Evolutionary conservation across 2,888 invertebrate genomes (phyloP).

Genomic region (Byasa hedistus): DNA sequence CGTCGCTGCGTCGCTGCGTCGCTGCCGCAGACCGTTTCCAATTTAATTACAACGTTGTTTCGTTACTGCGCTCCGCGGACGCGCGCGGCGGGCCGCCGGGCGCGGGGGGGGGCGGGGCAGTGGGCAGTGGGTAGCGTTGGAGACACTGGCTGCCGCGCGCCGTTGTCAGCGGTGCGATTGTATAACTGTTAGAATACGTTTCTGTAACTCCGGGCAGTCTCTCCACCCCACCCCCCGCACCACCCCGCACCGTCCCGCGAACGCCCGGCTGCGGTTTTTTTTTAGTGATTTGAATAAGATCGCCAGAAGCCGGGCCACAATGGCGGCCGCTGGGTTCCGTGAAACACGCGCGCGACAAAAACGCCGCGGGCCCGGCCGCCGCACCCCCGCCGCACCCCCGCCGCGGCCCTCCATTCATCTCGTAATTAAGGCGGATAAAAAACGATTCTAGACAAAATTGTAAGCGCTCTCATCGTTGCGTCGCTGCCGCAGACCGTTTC

Average conservation of each 20-base stretch:
- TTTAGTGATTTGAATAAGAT: constrained; percentile 51
- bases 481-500: constrained; percentile 55
- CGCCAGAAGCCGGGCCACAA: constrained; percentile 30
- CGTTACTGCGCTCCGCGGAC: constrained; percentile 50
- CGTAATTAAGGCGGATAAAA: constrained; percentile 74
- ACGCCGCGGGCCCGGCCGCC: constrained; percentile 31
- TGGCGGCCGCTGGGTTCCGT: constrained; percentile 44
- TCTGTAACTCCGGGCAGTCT: too few species aligned
- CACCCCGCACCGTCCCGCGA: too few species aligned
- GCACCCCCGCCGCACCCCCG: constrained; percentile 37
- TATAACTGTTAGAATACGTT: too few species aligned
- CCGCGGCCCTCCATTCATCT: constrained; percentile 58
- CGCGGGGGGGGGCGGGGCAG: background rate
- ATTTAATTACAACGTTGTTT: constrained; percentile 70
- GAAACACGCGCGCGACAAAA: constrained; percentile 66
- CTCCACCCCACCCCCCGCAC: too few species aligned
- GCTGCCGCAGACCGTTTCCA: constrained; percentile 60
- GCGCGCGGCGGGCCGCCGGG: constrained; percentile 25
- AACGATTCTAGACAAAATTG: constrained; percentile 56
- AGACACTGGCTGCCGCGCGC: too few species aligned
- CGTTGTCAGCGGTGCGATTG: too few species aligned
- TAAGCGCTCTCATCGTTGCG: too few species aligned
- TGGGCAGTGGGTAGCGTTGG: background rate
- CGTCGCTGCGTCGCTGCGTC: background rate
- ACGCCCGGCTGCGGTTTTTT: constrained; percentile 1